phyloP scores from a whole-genome alignment of 2,888 invertebrate species.

The Calliopum simillimum region DNA sequence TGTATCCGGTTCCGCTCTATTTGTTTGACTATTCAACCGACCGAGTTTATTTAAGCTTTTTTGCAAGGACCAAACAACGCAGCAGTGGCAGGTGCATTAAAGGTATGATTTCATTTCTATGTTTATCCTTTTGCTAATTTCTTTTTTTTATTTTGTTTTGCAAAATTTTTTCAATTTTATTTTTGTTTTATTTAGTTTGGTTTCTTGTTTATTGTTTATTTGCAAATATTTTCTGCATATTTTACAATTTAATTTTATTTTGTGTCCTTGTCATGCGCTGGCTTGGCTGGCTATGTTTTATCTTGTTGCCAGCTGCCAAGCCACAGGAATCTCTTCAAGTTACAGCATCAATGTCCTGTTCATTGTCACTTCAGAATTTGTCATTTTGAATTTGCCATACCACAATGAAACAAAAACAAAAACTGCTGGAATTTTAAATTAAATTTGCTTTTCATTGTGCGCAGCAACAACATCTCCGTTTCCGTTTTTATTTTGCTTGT shows the following conservation, averaged over 20 bases:
- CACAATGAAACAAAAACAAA: neutral
- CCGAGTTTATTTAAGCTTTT: constrained; percentile 7
- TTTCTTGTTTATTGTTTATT: neutral
- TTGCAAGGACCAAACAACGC: neutral
- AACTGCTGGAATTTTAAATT: constrained; percentile 34
- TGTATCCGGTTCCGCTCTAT: constrained; percentile 33
- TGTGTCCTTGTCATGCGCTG: neutral
- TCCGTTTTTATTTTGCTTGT: neutral
- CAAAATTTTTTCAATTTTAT: neutral
- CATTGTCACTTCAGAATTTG: neutral
- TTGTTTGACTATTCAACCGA: constrained; percentile 20
- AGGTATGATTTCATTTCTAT: constrained; percentile 7
- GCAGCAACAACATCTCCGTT: constrained; percentile 20
- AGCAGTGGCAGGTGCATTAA: neutral
- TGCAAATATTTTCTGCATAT: constrained; percentile 24
- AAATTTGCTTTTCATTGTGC: constrained; percentile 19
- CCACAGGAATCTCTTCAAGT: neutral
- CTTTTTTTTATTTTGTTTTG: neutral
- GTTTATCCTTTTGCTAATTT: constrained; percentile 10
- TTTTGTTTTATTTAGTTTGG: neutral
- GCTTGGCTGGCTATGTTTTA: neutral
- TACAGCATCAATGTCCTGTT: neutral
- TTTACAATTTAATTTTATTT: constrained; percentile 20
- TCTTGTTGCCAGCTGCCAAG: neutral
- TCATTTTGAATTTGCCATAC: neutral